Percentiles rank a stretch among this genome's conserved stretches.
These are phyloP conservation scores for Tridacna crocea DNA, from an alignment of 2,888 invertebrate species.

Conservation along the genomic window DNA sequence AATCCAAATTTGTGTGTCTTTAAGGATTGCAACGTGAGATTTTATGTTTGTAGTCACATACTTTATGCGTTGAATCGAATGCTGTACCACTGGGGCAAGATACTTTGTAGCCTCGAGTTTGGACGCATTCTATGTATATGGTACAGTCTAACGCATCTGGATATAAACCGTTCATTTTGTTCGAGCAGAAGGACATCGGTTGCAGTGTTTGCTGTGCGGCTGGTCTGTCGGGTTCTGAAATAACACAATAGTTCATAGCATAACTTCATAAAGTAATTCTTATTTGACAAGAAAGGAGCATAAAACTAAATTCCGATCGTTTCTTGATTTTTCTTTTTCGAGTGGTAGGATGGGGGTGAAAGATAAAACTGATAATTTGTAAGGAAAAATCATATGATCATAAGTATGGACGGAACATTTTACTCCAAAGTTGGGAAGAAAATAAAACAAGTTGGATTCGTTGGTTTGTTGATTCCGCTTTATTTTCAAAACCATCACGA, in stretches of 20 bases:
- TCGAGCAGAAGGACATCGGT: conserved; percentile 56
- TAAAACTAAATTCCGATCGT: no score
- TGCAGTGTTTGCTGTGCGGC: not conserved
- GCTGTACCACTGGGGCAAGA: conserved; percentile 60
- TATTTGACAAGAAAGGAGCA: no score
- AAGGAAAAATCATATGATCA: no score
- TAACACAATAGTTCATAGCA: not conserved
- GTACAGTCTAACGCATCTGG: conserved; percentile 63
- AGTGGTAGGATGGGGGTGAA: no score
- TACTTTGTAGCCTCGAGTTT: conserved; percentile 58
- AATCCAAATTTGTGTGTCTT: not conserved
- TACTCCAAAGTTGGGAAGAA: no score
- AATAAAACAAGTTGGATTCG: no score
- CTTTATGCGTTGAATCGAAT: conserved; percentile 40
- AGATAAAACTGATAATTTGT: no score
- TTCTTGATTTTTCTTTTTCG: no score
- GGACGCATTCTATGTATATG: conserved; percentile 68
- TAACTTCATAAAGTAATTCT: no score
- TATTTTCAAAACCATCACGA: no score
- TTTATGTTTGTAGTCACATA: conserved; percentile 62
- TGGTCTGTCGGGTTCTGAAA: not conserved
- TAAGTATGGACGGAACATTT: no score
- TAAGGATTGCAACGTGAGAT: conserved; percentile 45
- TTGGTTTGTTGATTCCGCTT: no score
- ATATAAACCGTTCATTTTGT: conserved; percentile 65